A percentile compares a stretch with the other conserved stretches of the same genome.
phyloP scores from a whole-genome alignment of 2,113 vertebrate genomes.

The Pimephales promelas region DNA sequence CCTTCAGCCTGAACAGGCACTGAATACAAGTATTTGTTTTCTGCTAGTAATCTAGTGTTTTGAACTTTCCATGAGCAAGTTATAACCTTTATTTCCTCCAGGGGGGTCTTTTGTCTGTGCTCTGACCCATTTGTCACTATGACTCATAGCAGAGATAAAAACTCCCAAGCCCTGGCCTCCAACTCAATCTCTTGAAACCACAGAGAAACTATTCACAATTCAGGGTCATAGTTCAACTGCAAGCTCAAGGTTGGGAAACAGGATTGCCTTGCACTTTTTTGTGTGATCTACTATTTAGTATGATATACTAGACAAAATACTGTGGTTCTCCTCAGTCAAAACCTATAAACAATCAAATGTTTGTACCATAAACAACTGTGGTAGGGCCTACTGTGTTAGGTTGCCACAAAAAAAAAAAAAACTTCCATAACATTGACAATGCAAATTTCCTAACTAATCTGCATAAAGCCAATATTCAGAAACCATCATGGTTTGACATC shows the following conservation, averaged over 20 bases:
- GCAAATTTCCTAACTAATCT: neutral
- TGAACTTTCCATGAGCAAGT: conserved; percentile 22
- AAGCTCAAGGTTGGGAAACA: neutral
- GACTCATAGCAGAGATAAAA: conserved; percentile 5
- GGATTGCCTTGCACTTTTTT: neutral
- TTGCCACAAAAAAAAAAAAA: too few species aligned
- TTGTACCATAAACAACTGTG: neutral
- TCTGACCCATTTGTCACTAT: conserved; percentile 17
- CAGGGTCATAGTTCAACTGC: neutral
- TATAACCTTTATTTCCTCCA: conserved; percentile 20
- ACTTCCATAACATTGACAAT: too few species aligned
- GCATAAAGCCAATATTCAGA: neutral
- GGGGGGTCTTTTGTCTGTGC: conserved; percentile 22
- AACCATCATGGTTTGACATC: neutral
- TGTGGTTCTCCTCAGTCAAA: neutral
- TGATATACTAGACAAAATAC: neutral
- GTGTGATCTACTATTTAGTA: neutral
- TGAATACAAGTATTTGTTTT: neutral
- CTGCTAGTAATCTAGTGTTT: conserved; percentile 1
- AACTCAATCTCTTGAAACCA: neutral
- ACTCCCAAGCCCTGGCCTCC: neutral
- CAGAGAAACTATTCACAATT: neutral
- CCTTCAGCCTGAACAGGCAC: neutral
- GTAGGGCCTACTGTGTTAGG: neutral
- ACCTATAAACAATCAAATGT: neutral